Evolutionary conservation across 2,888 invertebrate species (phyloP).

Genomic region (Lottia gigantea): DNA sequence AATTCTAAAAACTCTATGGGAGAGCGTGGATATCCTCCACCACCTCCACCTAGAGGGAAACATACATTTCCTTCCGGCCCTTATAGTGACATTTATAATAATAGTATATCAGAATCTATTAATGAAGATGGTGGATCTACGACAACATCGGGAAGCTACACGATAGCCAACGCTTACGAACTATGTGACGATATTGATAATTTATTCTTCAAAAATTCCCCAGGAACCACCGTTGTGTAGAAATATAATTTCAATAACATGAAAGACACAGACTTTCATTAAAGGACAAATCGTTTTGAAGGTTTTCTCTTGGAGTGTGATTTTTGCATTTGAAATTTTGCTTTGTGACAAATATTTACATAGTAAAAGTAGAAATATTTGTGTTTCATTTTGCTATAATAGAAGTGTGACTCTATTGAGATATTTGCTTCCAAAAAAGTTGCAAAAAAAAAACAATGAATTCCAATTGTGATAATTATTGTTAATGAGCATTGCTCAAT

Average conservation of each 20-base stretch:
- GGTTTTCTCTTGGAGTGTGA: too few relatives aligned
- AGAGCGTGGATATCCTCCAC: not conserved
- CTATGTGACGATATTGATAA: not conserved
- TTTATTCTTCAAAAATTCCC: not conserved
- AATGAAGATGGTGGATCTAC: not conserved
- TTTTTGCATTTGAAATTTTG: too few relatives aligned
- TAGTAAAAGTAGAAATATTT: too few relatives aligned
- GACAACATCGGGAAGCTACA: not conserved
- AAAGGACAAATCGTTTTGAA: too few relatives aligned
- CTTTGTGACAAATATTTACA: too few relatives aligned
- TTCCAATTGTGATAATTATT: too few relatives aligned
- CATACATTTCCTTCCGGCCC: not conserved
- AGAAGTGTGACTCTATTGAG: too few relatives aligned
- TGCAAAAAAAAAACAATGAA: too few relatives aligned
- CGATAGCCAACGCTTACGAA: not conserved
- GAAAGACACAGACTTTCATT: too few relatives aligned
- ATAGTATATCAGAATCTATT: not conserved
- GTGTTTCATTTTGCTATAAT: too few relatives aligned
- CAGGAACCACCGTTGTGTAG: not conserved
- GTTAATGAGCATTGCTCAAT: too few relatives aligned
- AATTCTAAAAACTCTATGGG: not conserved
- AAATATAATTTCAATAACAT: not conserved
- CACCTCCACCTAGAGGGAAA: not conserved
- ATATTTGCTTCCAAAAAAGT: too few relatives aligned
- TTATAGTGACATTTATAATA: slow-evolving; percentile 8